Percentiles rank a stretch among this genome's conserved stretches.
These are phyloP conservation scores for Glyphotaelius pellucidus DNA, from an alignment of 2,888 invertebrate species.

Conservation along the genomic window DNA sequence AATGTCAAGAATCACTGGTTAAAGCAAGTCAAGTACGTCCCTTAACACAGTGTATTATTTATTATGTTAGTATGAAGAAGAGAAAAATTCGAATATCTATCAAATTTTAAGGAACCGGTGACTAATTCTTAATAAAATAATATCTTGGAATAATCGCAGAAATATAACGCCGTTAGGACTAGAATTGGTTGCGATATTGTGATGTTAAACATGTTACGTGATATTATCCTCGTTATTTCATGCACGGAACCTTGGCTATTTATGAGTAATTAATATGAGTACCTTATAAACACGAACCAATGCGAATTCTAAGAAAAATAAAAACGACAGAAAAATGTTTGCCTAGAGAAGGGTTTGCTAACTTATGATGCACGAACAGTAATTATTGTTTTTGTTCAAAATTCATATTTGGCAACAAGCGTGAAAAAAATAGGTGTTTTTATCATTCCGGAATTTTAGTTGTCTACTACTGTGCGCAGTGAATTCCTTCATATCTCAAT, in stretches of 20 bases:
- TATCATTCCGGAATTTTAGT: neutral
- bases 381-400: neutral
- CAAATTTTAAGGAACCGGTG: neutral
- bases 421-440: neutral
- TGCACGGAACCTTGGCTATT: neutral
- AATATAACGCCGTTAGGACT: neutral
- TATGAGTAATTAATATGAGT: neutral
- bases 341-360: neutral
- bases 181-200: neutral
- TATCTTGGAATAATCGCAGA: neutral
- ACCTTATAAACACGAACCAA: neutral
- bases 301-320: neutral
- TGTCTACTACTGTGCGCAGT: too few species aligned
- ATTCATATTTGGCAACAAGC: too few species aligned
- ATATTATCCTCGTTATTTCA: neutral
- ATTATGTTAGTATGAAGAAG: neutral
- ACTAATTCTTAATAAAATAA: too few species aligned
- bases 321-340: neutral
- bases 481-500: too few species aligned
- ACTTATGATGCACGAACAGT: neutral
- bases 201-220: neutral
- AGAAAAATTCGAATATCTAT: neutral
- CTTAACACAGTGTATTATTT: neutral
- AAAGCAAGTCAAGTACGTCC: too few species aligned
- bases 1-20: too few species aligned